phyloP scores from a whole-genome alignment of 1,140 invertebrate genomes.

The Procambarus clarkii region DNA sequence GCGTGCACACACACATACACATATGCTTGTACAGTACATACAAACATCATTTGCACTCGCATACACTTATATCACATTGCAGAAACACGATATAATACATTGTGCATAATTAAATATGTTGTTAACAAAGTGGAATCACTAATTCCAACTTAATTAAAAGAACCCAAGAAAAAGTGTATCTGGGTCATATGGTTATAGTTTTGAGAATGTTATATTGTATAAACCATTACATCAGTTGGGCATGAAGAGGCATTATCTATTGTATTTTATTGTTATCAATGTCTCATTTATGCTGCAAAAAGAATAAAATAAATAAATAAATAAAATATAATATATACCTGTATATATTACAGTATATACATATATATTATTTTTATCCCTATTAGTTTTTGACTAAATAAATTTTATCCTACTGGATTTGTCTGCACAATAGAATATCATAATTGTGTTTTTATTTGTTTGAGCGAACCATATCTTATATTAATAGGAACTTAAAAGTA shows the following conservation, averaged over 20 bases:
- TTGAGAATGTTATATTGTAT: not conserved
- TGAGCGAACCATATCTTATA: not conserved
- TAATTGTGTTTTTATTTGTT: not conserved
- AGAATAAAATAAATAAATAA: not conserved
- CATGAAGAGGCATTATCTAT: not conserved
- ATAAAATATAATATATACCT: too few species aligned
- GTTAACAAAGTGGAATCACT: not conserved
- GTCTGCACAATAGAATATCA: not conserved
- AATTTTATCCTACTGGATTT: not conserved
- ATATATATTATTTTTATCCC: constrained; percentile 6
- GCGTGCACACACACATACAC: too few species aligned
- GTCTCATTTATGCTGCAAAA: not conserved
- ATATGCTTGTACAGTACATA: too few species aligned
- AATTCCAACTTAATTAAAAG: not conserved
- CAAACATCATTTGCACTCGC: too few species aligned
- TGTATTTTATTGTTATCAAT: not conserved
- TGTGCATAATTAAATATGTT: not conserved
- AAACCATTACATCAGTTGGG: not conserved
- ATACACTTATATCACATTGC: not conserved
- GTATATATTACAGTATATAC: too few species aligned
- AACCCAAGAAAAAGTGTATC: not conserved
- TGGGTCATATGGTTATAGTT: not conserved
- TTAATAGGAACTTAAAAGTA: not conserved
- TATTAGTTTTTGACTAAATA: too few species aligned
- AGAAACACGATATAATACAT: not conserved